Evolutionary conservation across 2,113 vertebrate species (phyloP).

Genomic region (Bos taurus): DNA sequence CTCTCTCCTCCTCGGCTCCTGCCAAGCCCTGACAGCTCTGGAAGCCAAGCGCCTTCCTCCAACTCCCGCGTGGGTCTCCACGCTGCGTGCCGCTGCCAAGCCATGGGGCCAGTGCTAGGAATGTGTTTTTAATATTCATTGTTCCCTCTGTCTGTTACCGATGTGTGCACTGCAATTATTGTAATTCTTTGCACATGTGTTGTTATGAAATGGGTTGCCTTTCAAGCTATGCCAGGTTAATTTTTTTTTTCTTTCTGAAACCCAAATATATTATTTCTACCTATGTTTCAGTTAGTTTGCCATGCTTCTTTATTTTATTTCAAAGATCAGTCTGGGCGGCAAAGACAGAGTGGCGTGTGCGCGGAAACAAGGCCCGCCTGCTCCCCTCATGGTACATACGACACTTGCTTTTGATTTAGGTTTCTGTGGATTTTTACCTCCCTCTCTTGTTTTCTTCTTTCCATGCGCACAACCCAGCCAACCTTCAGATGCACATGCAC

Average conservation of each 20-base stretch:
- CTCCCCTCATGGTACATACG: conserved; percentile 52
- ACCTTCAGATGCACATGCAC: conserved; percentile 37
- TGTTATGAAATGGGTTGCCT: conserved; percentile 79
- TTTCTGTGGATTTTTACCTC: conserved; percentile 45
- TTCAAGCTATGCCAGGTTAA: conserved; percentile 80
- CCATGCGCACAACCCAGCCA: conserved; percentile 35
- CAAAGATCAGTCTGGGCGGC: conserved; percentile 71
- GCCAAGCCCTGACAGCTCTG: conserved; percentile 59
- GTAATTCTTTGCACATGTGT: conserved; percentile 85
- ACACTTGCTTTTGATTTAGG: conserved; percentile 72
- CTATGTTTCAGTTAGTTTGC: conserved; percentile 78
- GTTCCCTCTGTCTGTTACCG: conserved; percentile 78
- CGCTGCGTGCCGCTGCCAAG: conserved; percentile 62
- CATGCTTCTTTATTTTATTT: conserved; percentile 66
- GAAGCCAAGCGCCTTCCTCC: conserved; percentile 40
- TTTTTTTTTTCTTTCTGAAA: conserved; percentile 65
- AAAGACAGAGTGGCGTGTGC: conserved; percentile 49
- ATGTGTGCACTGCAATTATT: conserved; percentile 80
- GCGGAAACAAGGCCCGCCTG: conserved; percentile 30
- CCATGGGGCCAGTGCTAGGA: conserved; percentile 72
- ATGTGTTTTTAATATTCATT: conserved; percentile 84
- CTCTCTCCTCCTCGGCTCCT: neutral
- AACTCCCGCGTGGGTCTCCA: conserved; percentile 54
- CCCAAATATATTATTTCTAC: conserved; percentile 80
- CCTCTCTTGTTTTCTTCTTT: conserved; percentile 36